Base-by-base conservation (phyloP, 2,113 vertebrate species). In the Anoura caudifer region DNA sequence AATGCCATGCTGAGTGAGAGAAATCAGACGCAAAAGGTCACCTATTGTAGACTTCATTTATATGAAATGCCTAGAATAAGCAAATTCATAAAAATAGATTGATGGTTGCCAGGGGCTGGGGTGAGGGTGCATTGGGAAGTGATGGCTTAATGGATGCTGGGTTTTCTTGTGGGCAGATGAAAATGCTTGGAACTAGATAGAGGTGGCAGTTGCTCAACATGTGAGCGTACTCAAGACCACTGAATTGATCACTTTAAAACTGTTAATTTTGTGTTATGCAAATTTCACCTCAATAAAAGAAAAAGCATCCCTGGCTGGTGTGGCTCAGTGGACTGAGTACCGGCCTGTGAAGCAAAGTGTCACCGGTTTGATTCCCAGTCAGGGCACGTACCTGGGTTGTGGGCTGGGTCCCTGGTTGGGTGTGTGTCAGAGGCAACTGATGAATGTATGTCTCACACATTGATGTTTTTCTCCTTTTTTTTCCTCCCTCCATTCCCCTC, bases 191-290 rank as follows among this genome's bases (percentile, higher is more conserved):
- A 85, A 22, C 79, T 81, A 79, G 19, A 10, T 31, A 2, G 43
- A 38, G 50, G 16, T 70, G 28, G n/a, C 5, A 1, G 13, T 70
- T 38, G 12, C 19, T 77, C n/a, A 45, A 0, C 10, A 12, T 59
- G 50, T 19, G 24, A 33, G 24, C 20, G 17, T 45, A 26, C 36
- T 26, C 50, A 90, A 3, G 19, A 22, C 24, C 79, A 43, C 33
- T 54, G 45, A 69, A 43, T n/a, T 81, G 16, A 70, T 90, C 36
- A 80, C 7, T 79, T 84, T 41, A 47, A 86, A 90, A 69, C 50
- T 1, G 19, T 19, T 80, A 79, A 67, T 85, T 89, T 43, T 43
- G 19, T 54, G 28, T 81, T 36, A 70, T 15, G 6, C 38, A 41
- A 77, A 43, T 56, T 86, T 92, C 9, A 54, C 50, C 52, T 70